A percentile compares a stretch with the other conserved stretches of the same genome.
These are phyloP conservation scores for Pocillopora grandis DNA, from an alignment of 92 coral and sea anemone genomes.

Conservation along the genomic window DNA sequence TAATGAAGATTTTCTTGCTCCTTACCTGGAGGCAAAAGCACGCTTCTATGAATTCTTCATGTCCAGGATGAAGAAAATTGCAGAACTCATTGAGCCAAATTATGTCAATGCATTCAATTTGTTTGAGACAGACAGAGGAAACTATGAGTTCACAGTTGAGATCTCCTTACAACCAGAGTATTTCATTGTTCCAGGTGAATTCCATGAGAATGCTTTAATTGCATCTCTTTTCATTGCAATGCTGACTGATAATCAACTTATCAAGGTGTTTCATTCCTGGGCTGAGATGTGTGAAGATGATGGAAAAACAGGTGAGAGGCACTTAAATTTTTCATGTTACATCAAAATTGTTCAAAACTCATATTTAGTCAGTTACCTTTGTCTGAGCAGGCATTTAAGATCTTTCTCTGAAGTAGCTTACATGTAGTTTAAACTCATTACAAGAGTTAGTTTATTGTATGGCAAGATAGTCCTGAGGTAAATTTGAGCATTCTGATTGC, in stretches of 20 bases:
- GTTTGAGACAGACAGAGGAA: slow-evolving; percentile 9
- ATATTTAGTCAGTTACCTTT: too few relatives aligned
- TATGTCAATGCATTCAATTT: background rate
- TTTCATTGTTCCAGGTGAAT: slow-evolving; percentile 11
- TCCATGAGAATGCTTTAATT: slow-evolving; percentile 16
- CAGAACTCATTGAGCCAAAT: slow-evolving; percentile 2
- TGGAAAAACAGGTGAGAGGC: background rate
- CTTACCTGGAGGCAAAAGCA: background rate
- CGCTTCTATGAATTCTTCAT: slow-evolving; percentile 8
- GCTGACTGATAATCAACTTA: slow-evolving; percentile 2
- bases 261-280: slow-evolving; percentile 9
- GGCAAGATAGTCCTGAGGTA: too few relatives aligned
- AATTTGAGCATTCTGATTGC: too few relatives aligned
- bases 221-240: slow-evolving; percentile 1
- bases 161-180: slow-evolving; percentile 14
- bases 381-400: too few relatives aligned
- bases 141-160: slow-evolving; percentile 15
- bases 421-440: too few relatives aligned
- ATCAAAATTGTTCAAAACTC: too few relatives aligned
- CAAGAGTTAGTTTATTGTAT: too few relatives aligned
- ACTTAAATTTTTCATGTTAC: too few relatives aligned
- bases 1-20: background rate
- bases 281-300: slow-evolving; percentile 14
- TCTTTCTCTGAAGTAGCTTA: too few relatives aligned
- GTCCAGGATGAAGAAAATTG: background rate